Evolutionary conservation across 2,888 invertebrate genomes (phyloP), one percentile per base, ranked within the genome.

Genomic region (Dryomyza anilis): DNA sequence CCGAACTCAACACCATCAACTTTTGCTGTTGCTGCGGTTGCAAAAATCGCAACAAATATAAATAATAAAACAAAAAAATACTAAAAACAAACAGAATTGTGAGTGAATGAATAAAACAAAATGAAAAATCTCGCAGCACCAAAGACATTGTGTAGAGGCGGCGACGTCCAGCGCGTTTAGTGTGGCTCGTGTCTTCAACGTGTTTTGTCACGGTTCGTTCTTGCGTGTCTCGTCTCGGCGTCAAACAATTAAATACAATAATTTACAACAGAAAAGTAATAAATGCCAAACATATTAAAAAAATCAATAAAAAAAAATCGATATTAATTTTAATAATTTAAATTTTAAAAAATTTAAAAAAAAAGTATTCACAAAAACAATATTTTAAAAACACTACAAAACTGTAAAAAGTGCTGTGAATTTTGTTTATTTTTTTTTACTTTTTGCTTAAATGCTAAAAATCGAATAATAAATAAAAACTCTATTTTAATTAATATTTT

Each of bases 141-240:
- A 19, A 69, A 79, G 79, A 77, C 76, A 76, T 79, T 73, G 71
- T 76, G 77, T 73, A 78, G 74, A 79, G 76, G 76, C 77, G 76
- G 73, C 74, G 73, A 71, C 77, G 74, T 72, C 72, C 74, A 76
- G 73, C 76, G 77, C 75, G 75, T 80, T 81, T 75, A 83, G 83
- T 83, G 79, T 78, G 80, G 78, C 80, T 82, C 81, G 81, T 81
- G 82, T 81, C 83, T 79, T 81, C 83, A 81, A 79, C 79, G 80
- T 77, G 81, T 77, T 78, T 78, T 82, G 83, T 82, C 78, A 77
- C 78, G 80, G 75, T 76, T 56, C 46, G 21, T 52, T 61, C 30
- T 39, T 53, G 46, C 19, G 61, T 48, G 56, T 16, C 12, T n/a
- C 29, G 46, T 8, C 19, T 55, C 27, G 23, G 25, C 21, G 12